Conservation (phyloP, 2,113 vertebrate species). For the Cebus imitator region DNA sequence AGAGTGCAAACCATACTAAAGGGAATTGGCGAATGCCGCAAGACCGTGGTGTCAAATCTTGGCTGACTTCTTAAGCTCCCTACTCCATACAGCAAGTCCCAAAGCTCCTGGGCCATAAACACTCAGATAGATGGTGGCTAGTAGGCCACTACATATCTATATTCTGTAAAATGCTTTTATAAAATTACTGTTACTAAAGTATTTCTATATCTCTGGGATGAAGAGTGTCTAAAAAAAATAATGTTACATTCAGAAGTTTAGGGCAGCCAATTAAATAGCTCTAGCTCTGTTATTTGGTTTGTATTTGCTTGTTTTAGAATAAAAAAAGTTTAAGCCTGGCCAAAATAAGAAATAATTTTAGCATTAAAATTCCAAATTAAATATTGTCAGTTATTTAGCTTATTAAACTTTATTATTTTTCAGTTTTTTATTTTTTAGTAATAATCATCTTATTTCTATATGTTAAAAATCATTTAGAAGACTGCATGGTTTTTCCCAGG, state of each 20-base stretch:
- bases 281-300: neutral
- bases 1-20: neutral
- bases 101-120: neutral
- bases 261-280: neutral
- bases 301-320: neutral
- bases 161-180: neutral
- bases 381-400: neutral
- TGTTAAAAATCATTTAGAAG: neutral
- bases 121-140: neutral
- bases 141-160: rapidly evolving
- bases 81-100: neutral
- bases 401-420: neutral
- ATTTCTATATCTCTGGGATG: neutral
- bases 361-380: neutral
- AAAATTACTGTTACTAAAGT: neutral
- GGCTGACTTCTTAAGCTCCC: neutral
- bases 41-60: neutral
- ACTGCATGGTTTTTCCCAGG: neutral
- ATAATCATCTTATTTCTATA: neutral
- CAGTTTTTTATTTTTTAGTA: neutral
- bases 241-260: neutral
- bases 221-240: neutral
- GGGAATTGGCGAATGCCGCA: neutral
- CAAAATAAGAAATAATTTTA: neutral
- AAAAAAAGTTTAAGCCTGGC: neutral